Percentiles rank a stretch among this genome's conserved stretches.
These are phyloP conservation scores for Paratilapia polleni DNA, from an alignment of 2,113 vertebrate genomes.

Conservation along the genomic window DNA sequence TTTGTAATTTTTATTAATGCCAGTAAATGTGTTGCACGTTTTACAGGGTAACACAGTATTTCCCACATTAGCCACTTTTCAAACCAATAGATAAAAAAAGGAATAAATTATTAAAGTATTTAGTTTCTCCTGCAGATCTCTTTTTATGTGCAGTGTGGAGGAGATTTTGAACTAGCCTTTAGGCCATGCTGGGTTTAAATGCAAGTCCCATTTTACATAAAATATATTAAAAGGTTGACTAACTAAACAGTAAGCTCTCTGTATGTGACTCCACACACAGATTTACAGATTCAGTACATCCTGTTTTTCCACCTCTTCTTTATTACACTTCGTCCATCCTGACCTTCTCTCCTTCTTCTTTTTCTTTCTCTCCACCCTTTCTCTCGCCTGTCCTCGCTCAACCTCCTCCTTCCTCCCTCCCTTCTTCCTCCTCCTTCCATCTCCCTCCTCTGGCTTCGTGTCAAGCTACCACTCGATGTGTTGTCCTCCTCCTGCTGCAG, in stretches of 20 bases:
- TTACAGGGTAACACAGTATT: neutral
- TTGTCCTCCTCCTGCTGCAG: conserved; percentile 37
- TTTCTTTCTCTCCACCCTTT: neutral
- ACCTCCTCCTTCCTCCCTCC: neutral
- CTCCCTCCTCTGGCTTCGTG: conserved; percentile 23
- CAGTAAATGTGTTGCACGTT: neutral
- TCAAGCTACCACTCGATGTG: conserved; percentile 38
- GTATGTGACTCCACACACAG: neutral
- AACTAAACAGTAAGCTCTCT: neutral
- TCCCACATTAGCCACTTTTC: neutral
- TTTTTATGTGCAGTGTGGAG: neutral
- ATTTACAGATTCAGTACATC: neutral
- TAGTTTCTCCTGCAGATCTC: neutral
- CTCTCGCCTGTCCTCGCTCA: conserved; percentile 2
- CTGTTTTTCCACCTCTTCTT: neutral
- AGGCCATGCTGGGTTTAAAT: neutral
- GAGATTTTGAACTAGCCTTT: neutral
- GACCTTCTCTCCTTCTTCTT: conserved; percentile 20
- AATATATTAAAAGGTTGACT: neutral
- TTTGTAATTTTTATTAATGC: neutral
- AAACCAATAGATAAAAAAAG: neutral
- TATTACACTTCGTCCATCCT: neutral
- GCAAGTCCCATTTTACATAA: neutral
- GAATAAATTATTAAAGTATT: neutral
- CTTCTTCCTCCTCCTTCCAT: neutral